Conservation (phyloP, 2,797 vertebrate species). For the Rhabdomys pumilio region DNA sequence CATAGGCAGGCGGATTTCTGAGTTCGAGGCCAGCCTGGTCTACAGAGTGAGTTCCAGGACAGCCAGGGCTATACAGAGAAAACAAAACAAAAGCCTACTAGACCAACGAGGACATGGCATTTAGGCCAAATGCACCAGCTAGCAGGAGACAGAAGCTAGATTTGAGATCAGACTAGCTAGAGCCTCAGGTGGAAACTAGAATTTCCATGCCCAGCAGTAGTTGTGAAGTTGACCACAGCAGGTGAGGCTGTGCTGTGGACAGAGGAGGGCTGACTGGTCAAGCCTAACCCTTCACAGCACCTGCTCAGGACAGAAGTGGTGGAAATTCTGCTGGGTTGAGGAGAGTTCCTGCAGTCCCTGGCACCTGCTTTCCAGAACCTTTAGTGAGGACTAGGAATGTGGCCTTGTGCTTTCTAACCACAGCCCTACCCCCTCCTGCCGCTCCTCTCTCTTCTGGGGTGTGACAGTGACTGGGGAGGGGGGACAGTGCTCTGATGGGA, state of each 20-base stretch:
- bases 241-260: too few relatives aligned
- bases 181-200: too few relatives aligned
- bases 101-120: not conserved
- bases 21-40: too few relatives aligned
- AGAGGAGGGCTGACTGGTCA: not conserved
- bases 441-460: not conserved
- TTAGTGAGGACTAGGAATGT: not conserved
- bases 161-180: not conserved
- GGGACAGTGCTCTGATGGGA: not conserved
- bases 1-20: too few relatives aligned
- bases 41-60: too few relatives aligned
- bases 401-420: not conserved
- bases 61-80: too few relatives aligned
- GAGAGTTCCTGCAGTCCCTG: not conserved
- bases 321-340: not conserved
- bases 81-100: not conserved
- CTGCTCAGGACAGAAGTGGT: not conserved
- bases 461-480: not conserved
- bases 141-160: not conserved
- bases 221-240: not conserved
- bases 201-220: not conserved
- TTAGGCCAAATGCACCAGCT: not conserved
- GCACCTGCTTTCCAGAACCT: conserved; percentile 73
- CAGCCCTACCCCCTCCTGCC: not conserved
- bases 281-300: not conserved